Conservation (phyloP, 1,140 invertebrate species). For the Drosophila azteca region DNA sequence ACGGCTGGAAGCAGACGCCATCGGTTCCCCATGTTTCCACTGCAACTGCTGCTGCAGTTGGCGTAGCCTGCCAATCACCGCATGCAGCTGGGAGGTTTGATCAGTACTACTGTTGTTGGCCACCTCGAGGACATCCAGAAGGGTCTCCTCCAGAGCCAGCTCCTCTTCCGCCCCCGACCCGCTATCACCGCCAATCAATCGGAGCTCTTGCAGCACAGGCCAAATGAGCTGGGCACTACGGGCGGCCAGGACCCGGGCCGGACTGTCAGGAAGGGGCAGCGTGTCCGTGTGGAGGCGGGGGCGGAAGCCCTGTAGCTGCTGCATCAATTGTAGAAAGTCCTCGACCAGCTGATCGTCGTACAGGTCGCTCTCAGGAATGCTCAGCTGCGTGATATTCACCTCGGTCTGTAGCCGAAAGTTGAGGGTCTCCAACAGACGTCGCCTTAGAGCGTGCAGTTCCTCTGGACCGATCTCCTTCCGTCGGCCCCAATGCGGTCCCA, state of each 20-base stretch:
- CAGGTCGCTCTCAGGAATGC: constrained; percentile 76
- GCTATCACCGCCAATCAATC: constrained; percentile 3
- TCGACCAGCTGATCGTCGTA: constrained; percentile 68
- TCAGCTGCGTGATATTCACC: constrained; percentile 74
- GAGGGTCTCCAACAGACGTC: constrained; percentile 59
- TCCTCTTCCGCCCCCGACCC: not conserved
- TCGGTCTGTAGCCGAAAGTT: constrained; percentile 60
- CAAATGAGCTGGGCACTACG: constrained; percentile 67
- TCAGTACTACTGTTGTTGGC: constrained; percentile 40
- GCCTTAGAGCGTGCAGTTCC: constrained; percentile 16
- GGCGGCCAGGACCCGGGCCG: constrained; percentile 63
- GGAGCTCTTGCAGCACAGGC: constrained; percentile 55
- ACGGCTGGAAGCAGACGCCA: not conserved
- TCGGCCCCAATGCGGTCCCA: constrained; percentile 31
- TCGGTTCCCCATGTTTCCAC: not conserved
- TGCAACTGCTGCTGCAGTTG: constrained; percentile 41
- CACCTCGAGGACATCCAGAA: constrained; percentile 57
- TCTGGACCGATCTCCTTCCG: not conserved
- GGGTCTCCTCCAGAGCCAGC: constrained; percentile 30
- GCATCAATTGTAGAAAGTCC: constrained; percentile 63
- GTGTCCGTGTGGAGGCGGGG: constrained; percentile 31
- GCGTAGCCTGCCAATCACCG: constrained; percentile 60
- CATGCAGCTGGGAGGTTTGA: constrained; percentile 42
- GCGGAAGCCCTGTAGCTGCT: constrained; percentile 34
- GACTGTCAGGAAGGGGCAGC: constrained; percentile 57